These are phyloP conservation scores for Poecilia gillii DNA, from an alignment of 2,797 vertebrate species.

Conservation along the genomic window DNA sequence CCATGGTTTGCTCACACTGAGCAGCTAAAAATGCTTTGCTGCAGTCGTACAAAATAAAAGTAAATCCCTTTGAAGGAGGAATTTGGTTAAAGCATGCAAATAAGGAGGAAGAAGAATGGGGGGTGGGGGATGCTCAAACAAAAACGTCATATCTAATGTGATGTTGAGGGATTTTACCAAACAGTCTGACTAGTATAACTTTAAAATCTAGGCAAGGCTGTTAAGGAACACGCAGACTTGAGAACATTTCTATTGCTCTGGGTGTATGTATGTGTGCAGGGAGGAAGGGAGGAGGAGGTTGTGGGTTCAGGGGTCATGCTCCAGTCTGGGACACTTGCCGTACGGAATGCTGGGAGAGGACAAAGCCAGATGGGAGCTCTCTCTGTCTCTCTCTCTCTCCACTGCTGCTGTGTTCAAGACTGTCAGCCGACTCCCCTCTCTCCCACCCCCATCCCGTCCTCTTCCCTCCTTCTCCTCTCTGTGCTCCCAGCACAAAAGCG, in stretches of 20 bases:
- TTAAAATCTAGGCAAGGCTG: not conserved
- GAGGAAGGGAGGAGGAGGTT: slow-evolving; percentile 47
- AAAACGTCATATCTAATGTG: not conserved
- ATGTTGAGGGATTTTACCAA: not conserved
- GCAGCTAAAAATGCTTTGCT: not conserved
- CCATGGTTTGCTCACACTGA: not conserved
- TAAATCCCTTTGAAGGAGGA: not conserved
- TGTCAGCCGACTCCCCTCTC: slow-evolving; percentile 48
- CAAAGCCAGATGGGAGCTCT: slow-evolving; percentile 81
- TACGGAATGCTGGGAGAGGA: slow-evolving; percentile 77
- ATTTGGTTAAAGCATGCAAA: not conserved
- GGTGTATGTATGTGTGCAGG: slow-evolving; percentile 43
- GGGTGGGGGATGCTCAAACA: not conserved
- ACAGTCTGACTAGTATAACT: not conserved
- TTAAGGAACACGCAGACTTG: slow-evolving; percentile 8
- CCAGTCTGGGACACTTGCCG: slow-evolving; percentile 75
- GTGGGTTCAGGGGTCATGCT: slow-evolving; percentile 67
- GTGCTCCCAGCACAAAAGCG: slow-evolving; percentile 69
- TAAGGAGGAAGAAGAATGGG: not conserved
- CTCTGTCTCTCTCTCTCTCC: slow-evolving; percentile 26
- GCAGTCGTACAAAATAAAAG: not conserved
- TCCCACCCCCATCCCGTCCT: slow-evolving; percentile 21
- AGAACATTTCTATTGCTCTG: slow-evolving; percentile 29
- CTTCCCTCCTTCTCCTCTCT: slow-evolving; percentile 15
- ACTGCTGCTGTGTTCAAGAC: slow-evolving; percentile 63